A percentile compares a stretch with the other conserved stretches of the same genome.
Evolutionary conservation across 2,888 invertebrate species (phyloP).

Genomic region (Sesia bembeciformis): DNA sequence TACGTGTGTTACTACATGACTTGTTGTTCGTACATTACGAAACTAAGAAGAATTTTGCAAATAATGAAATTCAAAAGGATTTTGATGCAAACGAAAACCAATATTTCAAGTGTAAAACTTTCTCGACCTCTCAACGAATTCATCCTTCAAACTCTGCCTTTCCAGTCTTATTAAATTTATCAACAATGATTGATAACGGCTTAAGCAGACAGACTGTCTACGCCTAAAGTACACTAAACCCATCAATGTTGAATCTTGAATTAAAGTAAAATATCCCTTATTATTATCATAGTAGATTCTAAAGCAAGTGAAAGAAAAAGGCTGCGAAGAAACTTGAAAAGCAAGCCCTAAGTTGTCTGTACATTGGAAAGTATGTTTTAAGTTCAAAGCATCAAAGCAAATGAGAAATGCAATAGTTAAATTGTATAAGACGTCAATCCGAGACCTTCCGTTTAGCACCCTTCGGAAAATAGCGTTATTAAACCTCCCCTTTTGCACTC

Average conservation of each 20-base stretch:
- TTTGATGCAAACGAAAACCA: no score
- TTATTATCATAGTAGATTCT: neutral
- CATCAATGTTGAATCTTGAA: neutral
- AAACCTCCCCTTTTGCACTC: constrained; percentile 29
- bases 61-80: no score
- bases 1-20: no score
- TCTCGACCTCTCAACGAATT: constrained; percentile 24
- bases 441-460: constrained; percentile 25
- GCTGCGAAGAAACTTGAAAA: neutral
- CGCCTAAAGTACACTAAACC: constrained; percentile 10
- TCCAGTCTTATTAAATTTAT: constrained; percentile 48
- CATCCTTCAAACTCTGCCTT: constrained; percentile 37
- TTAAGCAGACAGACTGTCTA: constrained; percentile 20
- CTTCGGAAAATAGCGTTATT: constrained; percentile 30
- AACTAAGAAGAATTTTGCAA: no score
- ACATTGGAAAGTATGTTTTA: constrained; percentile 1
- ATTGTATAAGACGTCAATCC: constrained; percentile 6
- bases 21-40: no score
- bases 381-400: constrained; percentile 6
- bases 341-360: neutral
- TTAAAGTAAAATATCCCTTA: constrained; percentile 9
- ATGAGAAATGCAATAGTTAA: neutral
- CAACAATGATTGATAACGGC: constrained; percentile 51
- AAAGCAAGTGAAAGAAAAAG: constrained; percentile 1
- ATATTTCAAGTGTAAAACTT: neutral